These are phyloP conservation scores for Athalia circularis DNA, from an alignment of 2,888 invertebrate species.

Conservation along the genomic window DNA sequence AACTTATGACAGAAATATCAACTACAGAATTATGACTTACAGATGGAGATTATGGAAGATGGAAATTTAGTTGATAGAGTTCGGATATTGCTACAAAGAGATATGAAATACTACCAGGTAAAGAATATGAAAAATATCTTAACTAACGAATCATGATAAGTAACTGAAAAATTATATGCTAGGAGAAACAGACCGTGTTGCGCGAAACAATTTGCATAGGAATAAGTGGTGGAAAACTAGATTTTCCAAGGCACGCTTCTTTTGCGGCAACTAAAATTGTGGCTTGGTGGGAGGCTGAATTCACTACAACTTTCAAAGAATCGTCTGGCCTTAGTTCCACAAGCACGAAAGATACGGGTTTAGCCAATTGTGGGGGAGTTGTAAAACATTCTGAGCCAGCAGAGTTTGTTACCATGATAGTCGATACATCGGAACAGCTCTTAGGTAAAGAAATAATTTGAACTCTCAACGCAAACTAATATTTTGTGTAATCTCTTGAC, in stretches of 20 bases:
- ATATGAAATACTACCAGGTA: conserved; percentile 90
- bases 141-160: neutral
- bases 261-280: conserved; percentile 90
- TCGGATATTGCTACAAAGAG: conserved; percentile 86
- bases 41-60: conserved; percentile 93
- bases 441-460: conserved; percentile 74
- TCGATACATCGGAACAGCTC: conserved; percentile 84
- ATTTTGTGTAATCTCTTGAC: neutral
- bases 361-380: conserved; percentile 76
- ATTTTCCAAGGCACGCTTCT: conserved; percentile 89
- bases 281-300: conserved; percentile 92
- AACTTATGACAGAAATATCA: too few species aligned
- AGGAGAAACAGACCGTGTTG: conserved; percentile 84
- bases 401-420: conserved; percentile 83
- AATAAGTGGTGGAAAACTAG: conserved; percentile 87
- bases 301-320: conserved; percentile 84
- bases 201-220: conserved; percentile 87
- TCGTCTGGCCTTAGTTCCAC: conserved; percentile 76
- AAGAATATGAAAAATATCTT: conserved; percentile 49
- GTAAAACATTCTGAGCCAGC: conserved; percentile 86
- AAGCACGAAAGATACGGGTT: conserved; percentile 71
- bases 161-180: conserved; percentile 1
- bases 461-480: neutral
- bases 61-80: conserved; percentile 92
- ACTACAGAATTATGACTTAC: neutral